Evolutionary conservation across 2,113 vertebrate genomes (phyloP).

Genomic region (Chloroceryle aenea): DNA sequence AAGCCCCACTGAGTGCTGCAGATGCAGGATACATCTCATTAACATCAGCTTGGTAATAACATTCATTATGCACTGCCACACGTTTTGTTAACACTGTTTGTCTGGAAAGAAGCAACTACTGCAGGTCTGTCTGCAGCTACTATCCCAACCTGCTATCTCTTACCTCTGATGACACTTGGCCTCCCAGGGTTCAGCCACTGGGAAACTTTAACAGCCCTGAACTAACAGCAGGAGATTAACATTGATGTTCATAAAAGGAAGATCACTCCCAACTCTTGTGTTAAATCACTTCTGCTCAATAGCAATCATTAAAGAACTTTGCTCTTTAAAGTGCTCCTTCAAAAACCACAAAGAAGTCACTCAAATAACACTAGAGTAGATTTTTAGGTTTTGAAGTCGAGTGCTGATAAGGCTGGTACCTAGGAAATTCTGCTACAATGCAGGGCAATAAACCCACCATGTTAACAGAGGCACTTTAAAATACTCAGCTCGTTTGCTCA

Average conservation of each 20-base stretch:
- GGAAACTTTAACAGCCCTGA: neutral
- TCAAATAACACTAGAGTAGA: constrained; percentile 55
- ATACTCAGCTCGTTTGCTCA: neutral
- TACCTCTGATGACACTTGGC: neutral
- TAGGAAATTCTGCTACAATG: constrained; percentile 54
- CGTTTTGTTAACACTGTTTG: neutral
- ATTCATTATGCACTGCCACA: neutral
- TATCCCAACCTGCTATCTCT: neutral
- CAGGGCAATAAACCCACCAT: constrained; percentile 30
- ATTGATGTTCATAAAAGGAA: constrained; percentile 1
- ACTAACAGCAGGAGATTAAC: neutral
- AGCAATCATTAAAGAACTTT: constrained; percentile 46
- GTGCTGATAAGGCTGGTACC: constrained; percentile 62
- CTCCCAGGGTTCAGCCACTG: neutral
- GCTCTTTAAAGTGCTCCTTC: constrained; percentile 67
- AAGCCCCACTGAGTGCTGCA: neutral
- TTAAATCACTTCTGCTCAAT: constrained; percentile 53
- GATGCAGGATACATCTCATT: accelerated
- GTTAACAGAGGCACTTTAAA: constrained; percentile 61
- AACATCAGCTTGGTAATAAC: neutral
- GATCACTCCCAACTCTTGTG: constrained; percentile 1
- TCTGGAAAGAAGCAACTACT: neutral
- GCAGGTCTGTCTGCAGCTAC: neutral
- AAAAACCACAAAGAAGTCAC: constrained; percentile 74
- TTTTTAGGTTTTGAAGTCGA: constrained; percentile 69